A percentile compares a stretch with the other conserved stretches of the same genome.
Conservation (phyloP, 2,888 invertebrate genomes). For the Lucinisca nassula region DNA sequence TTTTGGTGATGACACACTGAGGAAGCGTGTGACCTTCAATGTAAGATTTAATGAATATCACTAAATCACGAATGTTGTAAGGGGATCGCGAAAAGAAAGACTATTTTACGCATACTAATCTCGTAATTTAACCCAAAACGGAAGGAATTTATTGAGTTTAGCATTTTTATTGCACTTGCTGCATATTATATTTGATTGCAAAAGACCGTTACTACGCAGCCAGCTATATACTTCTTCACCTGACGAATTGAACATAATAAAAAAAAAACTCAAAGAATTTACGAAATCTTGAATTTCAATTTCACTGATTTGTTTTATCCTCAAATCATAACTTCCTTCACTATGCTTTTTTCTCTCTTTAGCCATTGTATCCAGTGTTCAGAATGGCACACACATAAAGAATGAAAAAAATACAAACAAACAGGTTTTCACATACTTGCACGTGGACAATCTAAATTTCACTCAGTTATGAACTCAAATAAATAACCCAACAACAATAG, state of each 20-base stretch:
- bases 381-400: too few relatives aligned
- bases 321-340: background rate
- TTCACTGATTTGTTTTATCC: background rate
- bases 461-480: too few relatives aligned
- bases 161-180: background rate
- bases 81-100: slow-evolving; percentile 36
- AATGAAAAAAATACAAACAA: too few relatives aligned
- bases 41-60: slow-evolving; percentile 23
- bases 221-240: background rate
- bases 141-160: background rate
- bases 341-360: background rate
- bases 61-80: slow-evolving; percentile 23
- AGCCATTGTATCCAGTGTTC: too few relatives aligned
- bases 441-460: too few relatives aligned
- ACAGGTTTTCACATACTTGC: too few relatives aligned
- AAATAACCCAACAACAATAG: too few relatives aligned
- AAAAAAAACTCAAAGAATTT: slow-evolving; percentile 22
- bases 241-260: background rate
- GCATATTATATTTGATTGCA: background rate
- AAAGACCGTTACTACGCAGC: background rate
- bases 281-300: background rate
- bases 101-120: slow-evolving; percentile 8
- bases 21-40: slow-evolving; percentile 19
- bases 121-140: background rate
- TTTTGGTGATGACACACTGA: too few relatives aligned